Conservation (phyloP, 2,113 vertebrate species). For the Tricholaema leucomelas region DNA sequence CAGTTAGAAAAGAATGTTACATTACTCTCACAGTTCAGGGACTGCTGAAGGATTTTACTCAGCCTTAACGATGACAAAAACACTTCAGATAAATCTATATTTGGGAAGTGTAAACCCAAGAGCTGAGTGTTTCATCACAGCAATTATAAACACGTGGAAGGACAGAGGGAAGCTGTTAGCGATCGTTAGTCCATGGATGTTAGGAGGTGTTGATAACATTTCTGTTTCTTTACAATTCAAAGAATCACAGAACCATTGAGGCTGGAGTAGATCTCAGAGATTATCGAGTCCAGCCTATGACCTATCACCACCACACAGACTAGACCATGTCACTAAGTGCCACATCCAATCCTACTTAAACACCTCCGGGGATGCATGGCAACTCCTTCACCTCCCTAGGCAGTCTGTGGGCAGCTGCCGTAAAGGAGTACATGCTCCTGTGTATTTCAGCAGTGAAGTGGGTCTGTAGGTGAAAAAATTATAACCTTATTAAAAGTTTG, state of each 20-base stretch:
- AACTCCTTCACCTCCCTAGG: too few relatives aligned
- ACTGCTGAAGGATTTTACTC: neutral
- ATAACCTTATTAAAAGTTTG: neutral
- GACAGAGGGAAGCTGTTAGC: neutral
- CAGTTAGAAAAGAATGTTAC: neutral
- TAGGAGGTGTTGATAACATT: neutral
- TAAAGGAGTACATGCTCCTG: too few relatives aligned
- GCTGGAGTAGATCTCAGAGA: too few relatives aligned
- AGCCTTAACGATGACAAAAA: neutral
- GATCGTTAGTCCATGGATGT: neutral
- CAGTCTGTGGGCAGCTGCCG: neutral
- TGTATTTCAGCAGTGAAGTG: too few relatives aligned
- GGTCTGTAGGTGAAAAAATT: too few relatives aligned
- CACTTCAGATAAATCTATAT: neutral
- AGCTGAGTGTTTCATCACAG: neutral
- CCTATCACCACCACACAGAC: too few relatives aligned
- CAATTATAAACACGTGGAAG: neutral
- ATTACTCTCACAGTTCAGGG: neutral
- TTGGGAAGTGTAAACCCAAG: neutral
- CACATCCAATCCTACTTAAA: too few relatives aligned
- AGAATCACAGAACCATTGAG: neutral
- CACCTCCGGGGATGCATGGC: too few relatives aligned
- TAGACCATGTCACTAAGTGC: too few relatives aligned
- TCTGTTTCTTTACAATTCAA: neutral
- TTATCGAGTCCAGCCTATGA: too few relatives aligned